phyloP scores from a whole-genome alignment of 2,113 vertebrate genomes.

The Corapipo altera region DNA sequence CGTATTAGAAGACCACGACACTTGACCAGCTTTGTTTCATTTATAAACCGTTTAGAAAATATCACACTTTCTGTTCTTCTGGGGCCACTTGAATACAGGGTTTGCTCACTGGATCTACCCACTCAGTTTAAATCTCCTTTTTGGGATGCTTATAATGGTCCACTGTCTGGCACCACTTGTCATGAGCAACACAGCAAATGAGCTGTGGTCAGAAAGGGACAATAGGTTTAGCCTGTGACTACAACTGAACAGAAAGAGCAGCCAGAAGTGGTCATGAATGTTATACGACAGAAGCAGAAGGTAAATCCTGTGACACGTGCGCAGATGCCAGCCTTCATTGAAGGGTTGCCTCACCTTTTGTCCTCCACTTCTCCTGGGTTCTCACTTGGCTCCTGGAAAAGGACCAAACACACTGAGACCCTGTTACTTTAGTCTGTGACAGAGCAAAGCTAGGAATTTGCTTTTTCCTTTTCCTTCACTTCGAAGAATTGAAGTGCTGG shows the following conservation, averaged over 20 bases:
- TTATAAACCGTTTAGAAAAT: neutral
- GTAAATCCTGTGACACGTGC: neutral
- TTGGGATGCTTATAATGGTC: neutral
- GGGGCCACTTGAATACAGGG: accelerated
- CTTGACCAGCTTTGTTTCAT: neutral
- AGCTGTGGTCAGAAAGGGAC: neutral
- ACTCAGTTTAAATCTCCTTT: neutral
- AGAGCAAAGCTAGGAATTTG: neutral
- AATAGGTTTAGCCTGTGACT: neutral
- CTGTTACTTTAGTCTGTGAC: neutral
- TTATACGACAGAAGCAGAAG: neutral
- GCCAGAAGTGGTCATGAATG: neutral
- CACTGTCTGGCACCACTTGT: neutral
- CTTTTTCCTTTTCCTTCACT: neutral
- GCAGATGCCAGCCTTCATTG: neutral
- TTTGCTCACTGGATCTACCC: neutral
- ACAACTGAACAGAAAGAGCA: neutral
- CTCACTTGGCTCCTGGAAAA: neutral
- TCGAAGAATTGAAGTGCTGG: neutral
- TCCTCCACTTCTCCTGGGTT: neutral
- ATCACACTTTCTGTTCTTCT: neutral
- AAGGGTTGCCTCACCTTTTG: neutral
- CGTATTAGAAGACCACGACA: neutral
- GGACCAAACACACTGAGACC: neutral
- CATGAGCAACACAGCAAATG: neutral